phyloP scores from a whole-genome alignment of 2,113 vertebrate species.

The Phocoena sinus region DNA sequence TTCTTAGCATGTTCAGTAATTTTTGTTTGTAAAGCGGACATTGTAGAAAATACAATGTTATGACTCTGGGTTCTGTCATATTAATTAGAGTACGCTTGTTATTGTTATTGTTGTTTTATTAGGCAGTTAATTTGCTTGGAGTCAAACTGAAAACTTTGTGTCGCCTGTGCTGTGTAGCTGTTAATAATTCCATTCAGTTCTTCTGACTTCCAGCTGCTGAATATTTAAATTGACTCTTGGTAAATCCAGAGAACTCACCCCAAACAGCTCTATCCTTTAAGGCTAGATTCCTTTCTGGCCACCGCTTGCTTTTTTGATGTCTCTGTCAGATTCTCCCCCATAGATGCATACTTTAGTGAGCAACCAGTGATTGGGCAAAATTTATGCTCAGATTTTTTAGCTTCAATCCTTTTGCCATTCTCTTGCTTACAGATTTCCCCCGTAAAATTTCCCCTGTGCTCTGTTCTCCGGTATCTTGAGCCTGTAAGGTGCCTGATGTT shows the following conservation, averaged over 20 bases:
- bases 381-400: neutral
- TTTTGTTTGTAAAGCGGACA: slow-evolving; percentile 36
- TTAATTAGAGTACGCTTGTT: neutral
- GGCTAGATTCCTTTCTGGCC: neutral
- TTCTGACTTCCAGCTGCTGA: neutral
- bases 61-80: neutral
- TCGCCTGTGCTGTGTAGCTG: neutral
- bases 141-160: neutral
- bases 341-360: neutral
- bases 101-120: neutral
- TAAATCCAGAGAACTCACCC: neutral
- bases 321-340: neutral
- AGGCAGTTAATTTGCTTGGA: neutral
- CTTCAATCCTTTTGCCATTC: neutral
- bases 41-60: neutral
- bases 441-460: neutral
- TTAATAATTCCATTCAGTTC: neutral
- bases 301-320: neutral
- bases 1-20: neutral
- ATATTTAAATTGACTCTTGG: neutral
- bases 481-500: neutral
- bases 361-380: neutral
- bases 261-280: neutral
- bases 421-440: neutral
- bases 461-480: neutral